Percentiles rank a stretch among this genome's conserved stretches.
Conservation (phyloP, 64 coral and sea anemone genomes). For the Montipora cactus region DNA sequence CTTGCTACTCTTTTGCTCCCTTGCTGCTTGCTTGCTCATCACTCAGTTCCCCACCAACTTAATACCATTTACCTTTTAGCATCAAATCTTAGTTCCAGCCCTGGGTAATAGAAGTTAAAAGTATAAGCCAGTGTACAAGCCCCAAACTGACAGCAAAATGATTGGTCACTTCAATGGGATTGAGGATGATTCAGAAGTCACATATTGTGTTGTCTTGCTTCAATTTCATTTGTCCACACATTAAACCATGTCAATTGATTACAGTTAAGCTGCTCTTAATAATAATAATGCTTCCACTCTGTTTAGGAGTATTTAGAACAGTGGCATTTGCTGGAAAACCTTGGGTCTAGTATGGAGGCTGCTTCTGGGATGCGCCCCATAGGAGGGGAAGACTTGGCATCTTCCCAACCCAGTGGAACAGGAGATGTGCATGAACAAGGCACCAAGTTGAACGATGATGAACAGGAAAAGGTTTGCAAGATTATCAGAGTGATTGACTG, state of each 20-base stretch:
- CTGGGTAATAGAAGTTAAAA: no score
- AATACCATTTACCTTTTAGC: no score
- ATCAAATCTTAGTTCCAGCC: no score
- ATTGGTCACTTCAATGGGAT: no score
- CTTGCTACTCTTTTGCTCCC: no score
- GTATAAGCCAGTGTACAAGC: no score
- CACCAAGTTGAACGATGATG: background rate
- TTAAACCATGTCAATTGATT: background rate
- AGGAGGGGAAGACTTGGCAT: background rate
- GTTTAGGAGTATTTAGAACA: slow-evolving; percentile 60
- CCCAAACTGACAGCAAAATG: no score
- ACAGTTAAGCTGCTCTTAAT: background rate
- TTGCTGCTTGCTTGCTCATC: no score
- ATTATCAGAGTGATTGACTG: background rate
- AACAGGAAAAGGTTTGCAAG: slow-evolving; percentile 4
- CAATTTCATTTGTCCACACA: no score
- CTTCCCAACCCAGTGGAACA: background rate
- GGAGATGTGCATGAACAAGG: background rate
- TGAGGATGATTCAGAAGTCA: no score
- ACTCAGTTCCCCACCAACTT: no score
- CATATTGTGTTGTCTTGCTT: no score
- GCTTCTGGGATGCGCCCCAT: background rate
- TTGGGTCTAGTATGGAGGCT: slow-evolving; percentile 36
- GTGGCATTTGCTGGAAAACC: slow-evolving; percentile 63
- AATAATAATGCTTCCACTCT: background rate